Evolutionary conservation across 2,113 vertebrate genomes (phyloP), one percentile per base, ranked within the genome.

Genomic region (Pedetes capensis): DNA sequence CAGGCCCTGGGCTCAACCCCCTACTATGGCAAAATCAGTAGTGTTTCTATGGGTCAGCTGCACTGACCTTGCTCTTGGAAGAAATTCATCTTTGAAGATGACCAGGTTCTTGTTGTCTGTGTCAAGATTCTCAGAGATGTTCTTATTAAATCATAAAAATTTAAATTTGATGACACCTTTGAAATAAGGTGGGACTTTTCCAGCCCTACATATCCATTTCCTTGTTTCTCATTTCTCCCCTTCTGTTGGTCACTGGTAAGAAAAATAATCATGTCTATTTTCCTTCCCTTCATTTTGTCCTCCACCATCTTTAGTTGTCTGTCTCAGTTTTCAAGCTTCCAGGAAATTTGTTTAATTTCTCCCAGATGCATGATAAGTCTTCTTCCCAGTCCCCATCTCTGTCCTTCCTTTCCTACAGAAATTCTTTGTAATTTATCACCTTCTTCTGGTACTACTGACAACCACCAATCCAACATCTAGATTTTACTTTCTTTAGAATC

Each of bases 1-100:
- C n/a, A n/a, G n/a, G n/a, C n/a, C n/a, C n/a, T n/a, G n/a, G n/a
- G n/a, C n/a, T n/a, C n/a, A n/a, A n/a, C n/a, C n/a, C n/a, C n/a
- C n/a, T n/a, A n/a, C n/a, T n/a, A n/a, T n/a, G n/a, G n/a, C 34
- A 85, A 91, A 95, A 92, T 89, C 44, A 92, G 39, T 55, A 64
- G 25, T 47, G 0, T 63, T 68, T 89, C 42, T 39, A 49, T 49
- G 47, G 80, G 18, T 88, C 42, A 74, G 32, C 11, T 29, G 42
- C 69, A 91, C 22, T 78, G 49, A 68, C 37, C 32, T 87, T 88
- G 29, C 34, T 90, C 32, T 90, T 42, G 16, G 25, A 44, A 85
- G 9, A 91, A 94, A 51, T 74, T 51, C 2, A 80, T 76, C 22
- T 37, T 87, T 49, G 84, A 89, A 16, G 5, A 92, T 87, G 37